A percentile compares a stretch with the other conserved stretches of the same genome.
These are phyloP conservation scores for Belonocnema kinseyi DNA, from an alignment of 1,140 invertebrate species.

Conservation along the genomic window DNA sequence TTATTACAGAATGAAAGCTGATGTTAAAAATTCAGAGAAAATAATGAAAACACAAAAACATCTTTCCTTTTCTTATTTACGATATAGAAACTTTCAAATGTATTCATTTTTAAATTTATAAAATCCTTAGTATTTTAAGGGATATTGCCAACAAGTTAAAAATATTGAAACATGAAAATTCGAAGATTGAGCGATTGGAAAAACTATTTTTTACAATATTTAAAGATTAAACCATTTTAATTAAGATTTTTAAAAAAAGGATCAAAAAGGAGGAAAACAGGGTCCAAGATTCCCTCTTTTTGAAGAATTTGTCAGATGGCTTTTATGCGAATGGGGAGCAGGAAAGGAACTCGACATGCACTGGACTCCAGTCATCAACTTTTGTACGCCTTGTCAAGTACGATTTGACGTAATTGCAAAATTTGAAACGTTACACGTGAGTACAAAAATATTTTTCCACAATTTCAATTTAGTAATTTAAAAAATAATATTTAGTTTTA, in stretches of 20 bases:
- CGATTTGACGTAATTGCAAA: slow-evolving; percentile 92
- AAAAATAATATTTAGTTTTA: too few species aligned
- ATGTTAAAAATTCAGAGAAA: not conserved
- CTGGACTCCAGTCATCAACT: slow-evolving; percentile 89
- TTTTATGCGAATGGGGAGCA: slow-evolving; percentile 82
- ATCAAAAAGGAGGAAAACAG: slow-evolving; percentile 62
- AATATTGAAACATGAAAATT: not conserved
- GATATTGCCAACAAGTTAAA: not conserved
- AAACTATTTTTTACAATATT: slow-evolving; percentile 1
- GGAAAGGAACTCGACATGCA: slow-evolving; percentile 89
- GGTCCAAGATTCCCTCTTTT: slow-evolving; percentile 83
- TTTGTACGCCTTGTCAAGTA: slow-evolving; percentile 93
- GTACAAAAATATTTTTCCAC: slow-evolving; percentile 35
- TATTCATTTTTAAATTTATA: not conserved
- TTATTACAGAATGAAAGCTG: not conserved
- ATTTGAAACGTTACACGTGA: slow-evolving; percentile 88
- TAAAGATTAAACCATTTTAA: not conserved
- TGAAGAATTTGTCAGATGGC: slow-evolving; percentile 85
- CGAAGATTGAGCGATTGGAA: not conserved
- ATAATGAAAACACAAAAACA: not conserved
- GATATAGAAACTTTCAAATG: too few species aligned
- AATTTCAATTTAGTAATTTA: too few species aligned
- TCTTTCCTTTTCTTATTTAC: not conserved
- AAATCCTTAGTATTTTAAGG: not conserved
- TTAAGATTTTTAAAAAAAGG: slow-evolving; percentile 48